These are phyloP conservation scores for Drosophila anomalata DNA, from an alignment of 2,888 invertebrate genomes.

Conservation along the genomic window DNA sequence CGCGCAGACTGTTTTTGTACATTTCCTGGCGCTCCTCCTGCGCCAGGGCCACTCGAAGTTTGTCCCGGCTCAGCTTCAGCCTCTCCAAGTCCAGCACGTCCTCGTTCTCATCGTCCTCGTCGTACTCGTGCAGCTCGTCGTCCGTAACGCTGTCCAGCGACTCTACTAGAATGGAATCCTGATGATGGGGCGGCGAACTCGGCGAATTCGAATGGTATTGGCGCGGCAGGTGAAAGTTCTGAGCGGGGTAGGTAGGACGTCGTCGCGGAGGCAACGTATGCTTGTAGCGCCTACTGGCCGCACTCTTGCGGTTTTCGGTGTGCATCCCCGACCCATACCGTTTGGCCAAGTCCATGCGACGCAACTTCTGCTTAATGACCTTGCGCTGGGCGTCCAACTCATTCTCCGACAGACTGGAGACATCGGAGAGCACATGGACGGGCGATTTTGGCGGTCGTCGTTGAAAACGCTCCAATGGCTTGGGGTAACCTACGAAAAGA, in stretches of 20 bases:
- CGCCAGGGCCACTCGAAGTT: conserved; percentile 76
- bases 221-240: conserved; percentile 30
- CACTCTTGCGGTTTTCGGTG: conserved; percentile 20
- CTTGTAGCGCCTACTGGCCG: conserved; percentile 19
- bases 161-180: conserved; percentile 47
- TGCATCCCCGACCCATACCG: neutral
- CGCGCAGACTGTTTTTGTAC: conserved; percentile 63
- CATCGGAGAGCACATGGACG: conserved; percentile 57
- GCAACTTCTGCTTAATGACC: conserved; percentile 43
- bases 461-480: conserved; percentile 16
- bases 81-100: conserved; percentile 46
- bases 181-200: conserved; percentile 33
- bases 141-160: conserved; percentile 58
- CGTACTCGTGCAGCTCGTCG: conserved; percentile 54
- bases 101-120: conserved; percentile 44
- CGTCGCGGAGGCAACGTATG: conserved; percentile 16
- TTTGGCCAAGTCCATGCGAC: conserved; percentile 29
- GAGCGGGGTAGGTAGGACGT: neutral
- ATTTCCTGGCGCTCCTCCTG: conserved; percentile 51
- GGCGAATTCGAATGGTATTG: conserved; percentile 29
- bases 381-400: conserved; percentile 51
- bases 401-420: conserved; percentile 53
- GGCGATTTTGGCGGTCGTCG: conserved; percentile 45
- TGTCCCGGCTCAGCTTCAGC: conserved; percentile 70
- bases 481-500: conserved; percentile 51